These are phyloP conservation scores for Pedetes capensis DNA, from an alignment of 2,113 vertebrate species.

Conservation along the genomic window DNA sequence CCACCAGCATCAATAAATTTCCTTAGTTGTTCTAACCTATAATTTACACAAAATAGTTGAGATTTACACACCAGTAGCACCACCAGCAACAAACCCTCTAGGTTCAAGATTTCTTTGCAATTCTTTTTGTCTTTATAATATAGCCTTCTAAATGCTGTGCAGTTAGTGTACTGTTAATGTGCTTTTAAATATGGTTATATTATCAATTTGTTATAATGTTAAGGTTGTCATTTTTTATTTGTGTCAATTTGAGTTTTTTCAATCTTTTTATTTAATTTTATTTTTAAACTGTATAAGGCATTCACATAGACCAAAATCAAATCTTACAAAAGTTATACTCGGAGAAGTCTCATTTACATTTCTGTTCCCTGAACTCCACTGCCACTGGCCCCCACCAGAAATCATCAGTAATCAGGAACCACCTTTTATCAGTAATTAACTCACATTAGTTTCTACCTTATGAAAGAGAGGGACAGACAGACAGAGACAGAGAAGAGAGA, in stretches of 20 bases:
- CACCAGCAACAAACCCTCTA: neutral
- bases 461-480: too few species aligned
- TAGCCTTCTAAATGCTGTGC: neutral
- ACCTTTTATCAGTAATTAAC: neutral
- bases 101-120: neutral
- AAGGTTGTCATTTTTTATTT: neutral
- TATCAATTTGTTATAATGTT: neutral
- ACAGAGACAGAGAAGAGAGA: too few species aligned
- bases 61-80: too few species aligned
- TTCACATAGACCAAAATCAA: neutral
- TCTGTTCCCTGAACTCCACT: neutral
- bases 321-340: neutral
- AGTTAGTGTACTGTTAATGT: neutral
- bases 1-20: neutral
- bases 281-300: neutral
- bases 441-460: neutral
- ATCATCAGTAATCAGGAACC: neutral
- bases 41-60: neutral
- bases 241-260: neutral
- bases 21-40: neutral
- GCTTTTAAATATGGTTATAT: neutral
- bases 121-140: neutral
- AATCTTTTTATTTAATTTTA: neutral
- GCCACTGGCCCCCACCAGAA: neutral
- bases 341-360: neutral